Percentiles rank a stretch among this genome's conserved stretches.
These are phyloP conservation scores for Origma solitaria DNA, from an alignment of 2,113 vertebrate species.

Conservation along the genomic window DNA sequence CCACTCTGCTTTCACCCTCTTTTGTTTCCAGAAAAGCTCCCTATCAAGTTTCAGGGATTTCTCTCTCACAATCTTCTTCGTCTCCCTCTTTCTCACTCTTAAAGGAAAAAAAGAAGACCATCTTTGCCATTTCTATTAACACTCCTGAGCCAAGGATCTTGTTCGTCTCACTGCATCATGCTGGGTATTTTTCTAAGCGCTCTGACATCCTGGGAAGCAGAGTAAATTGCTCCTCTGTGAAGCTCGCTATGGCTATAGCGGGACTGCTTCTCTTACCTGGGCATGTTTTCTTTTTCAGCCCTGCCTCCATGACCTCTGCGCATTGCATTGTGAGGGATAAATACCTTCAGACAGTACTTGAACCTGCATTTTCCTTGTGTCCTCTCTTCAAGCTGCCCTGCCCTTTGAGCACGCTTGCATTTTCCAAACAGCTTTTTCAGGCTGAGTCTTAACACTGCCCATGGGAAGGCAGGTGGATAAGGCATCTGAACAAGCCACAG, in stretches of 20 bases:
- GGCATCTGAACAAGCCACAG: background rate
- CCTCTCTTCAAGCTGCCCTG: background rate
- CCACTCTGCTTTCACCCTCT: constrained; percentile 19
- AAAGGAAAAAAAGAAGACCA: background rate
- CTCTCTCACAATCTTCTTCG: background rate
- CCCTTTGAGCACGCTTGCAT: background rate
- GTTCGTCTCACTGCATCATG: background rate
- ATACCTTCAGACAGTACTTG: background rate
- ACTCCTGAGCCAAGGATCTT: background rate
- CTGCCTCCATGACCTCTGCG: background rate
- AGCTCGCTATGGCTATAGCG: background rate
- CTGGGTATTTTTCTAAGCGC: background rate
- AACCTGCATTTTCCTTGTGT: background rate
- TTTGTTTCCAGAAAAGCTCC: background rate
- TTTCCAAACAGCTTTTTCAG: background rate
- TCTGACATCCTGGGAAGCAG: background rate
- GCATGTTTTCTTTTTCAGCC: background rate
- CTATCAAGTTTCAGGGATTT: constrained; percentile 18
- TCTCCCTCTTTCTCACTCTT: background rate
- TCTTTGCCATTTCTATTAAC: background rate
- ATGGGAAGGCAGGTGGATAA: background rate
- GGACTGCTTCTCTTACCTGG: background rate
- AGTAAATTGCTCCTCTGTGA: background rate
- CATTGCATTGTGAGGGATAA: background rate
- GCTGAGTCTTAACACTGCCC: background rate